These are phyloP conservation scores for Sarcophaga variegata DNA, from an alignment of 2,888 invertebrate species.

Conservation along the genomic window DNA sequence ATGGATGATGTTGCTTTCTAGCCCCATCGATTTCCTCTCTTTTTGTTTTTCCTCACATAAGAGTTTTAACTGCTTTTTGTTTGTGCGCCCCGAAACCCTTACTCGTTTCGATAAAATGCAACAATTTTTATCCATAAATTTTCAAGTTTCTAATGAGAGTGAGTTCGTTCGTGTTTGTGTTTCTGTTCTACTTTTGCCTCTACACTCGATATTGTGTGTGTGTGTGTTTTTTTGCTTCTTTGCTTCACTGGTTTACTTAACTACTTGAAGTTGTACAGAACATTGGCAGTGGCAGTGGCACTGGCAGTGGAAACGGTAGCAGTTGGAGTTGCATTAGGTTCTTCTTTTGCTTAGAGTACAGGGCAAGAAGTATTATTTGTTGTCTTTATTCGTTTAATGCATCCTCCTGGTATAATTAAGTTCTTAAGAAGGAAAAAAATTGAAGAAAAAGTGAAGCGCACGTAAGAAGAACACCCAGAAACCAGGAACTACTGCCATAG, in stretches of 20 bases:
- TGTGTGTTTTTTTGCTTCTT: neutral
- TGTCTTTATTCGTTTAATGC: constrained; percentile 62
- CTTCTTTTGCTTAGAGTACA: constrained; percentile 17
- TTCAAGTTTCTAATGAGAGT: constrained; percentile 48
- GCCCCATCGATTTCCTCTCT: neutral
- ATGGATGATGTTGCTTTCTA: neutral
- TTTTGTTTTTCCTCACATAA: neutral
- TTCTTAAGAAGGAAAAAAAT: constrained; percentile 42
- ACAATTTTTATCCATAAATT: constrained; percentile 66
- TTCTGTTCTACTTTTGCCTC: constrained; percentile 2
- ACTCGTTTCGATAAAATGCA: constrained; percentile 28
- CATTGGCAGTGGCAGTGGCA: neutral
- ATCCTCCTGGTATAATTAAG: constrained; percentile 68
- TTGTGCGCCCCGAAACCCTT: neutral
- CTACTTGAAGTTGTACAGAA: neutral
- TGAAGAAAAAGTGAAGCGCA: neutral
- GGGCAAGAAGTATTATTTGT: constrained; percentile 3
- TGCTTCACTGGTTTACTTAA: neutral
- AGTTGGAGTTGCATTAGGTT: constrained; percentile 26
- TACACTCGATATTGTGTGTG: neutral
- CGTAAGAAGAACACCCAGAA: neutral
- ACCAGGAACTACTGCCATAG: neutral
- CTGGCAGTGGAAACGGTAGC: neutral
- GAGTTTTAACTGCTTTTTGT: constrained; percentile 9
- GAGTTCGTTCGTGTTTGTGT: neutral